Evolutionary conservation across 53 echinoderm and acorn worm species (phyloP), one percentile per base, ranked within the genome.

Genomic region (Temnopleurus reevesii): DNA sequence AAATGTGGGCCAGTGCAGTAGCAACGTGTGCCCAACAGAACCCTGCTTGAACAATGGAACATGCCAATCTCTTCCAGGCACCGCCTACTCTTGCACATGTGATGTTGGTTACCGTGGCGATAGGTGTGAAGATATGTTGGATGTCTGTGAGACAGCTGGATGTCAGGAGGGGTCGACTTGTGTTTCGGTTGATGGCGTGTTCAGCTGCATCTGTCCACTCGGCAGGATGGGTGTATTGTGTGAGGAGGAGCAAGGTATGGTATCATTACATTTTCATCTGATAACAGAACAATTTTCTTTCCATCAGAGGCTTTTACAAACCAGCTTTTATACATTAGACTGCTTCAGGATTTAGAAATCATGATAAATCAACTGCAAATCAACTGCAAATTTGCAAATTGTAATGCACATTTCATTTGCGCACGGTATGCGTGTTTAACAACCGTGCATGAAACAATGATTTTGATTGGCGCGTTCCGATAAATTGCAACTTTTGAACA

Each of bases 11-110:
- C 93, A 97, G 76, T 95, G 95, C 47, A 90, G 89, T 64, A 77
- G 71, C 8, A 81, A 95, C 43, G 93, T 96, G 19, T 96, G 96
- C 54, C 81, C 89, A 28, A 90, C 94, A 19, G 53, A 21, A 6
- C 97, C 97, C 49, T 97, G 97, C 64, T 41, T 81, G 33, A 97
- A 97, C 77, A 81, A 89, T 23, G 97, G 90, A 9, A 83, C 84
- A 6, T 97, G 97, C 77, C 28, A 46, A 2, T 45, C 96, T 17
- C 46, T 76, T 13, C 81, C 92, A 57, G 95, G 95, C 66, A 92
- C 95, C 31, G 15, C 91, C 55, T 96, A 93, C 79, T 38, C 65
- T 1, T 96, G 97, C 21, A 76, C 56, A 12, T 97, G 97, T 88
- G 66, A 59, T 1, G 19, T 55, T 12, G 95, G 95, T 81, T 97